Percentiles rank a stretch among this genome's conserved stretches.
phyloP scores from a whole-genome alignment of 2,113 vertebrate species.

The Heterotilapia buettikoferi region DNA sequence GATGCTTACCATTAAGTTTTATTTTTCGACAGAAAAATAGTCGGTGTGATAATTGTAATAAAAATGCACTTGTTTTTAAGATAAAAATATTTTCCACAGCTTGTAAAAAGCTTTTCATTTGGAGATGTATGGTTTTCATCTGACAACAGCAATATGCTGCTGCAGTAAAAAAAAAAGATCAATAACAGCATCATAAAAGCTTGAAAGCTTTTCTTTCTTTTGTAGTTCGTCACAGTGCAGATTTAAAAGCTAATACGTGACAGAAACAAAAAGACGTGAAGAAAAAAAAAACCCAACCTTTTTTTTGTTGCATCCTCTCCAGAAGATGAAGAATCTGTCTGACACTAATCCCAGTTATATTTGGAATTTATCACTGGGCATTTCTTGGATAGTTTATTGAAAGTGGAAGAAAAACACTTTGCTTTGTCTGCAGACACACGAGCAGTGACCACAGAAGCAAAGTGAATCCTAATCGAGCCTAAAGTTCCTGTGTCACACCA shows the following conservation, averaged over 20 bases:
- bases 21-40: accelerated
- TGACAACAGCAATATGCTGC: not conserved
- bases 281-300: not conserved
- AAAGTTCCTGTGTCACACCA: not conserved
- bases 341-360: conserved; percentile 7
- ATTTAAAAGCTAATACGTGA: not conserved
- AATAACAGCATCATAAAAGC: conserved; percentile 13
- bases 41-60: not conserved
- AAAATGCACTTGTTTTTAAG: not conserved
- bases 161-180: conserved; percentile 8
- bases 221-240: not conserved
- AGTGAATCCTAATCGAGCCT: not conserved
- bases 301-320: not conserved
- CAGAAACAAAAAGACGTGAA: not conserved
- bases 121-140: not conserved
- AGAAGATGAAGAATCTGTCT: not conserved
- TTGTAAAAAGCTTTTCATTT: not conserved
- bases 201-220: conserved; percentile 27
- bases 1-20: not conserved
- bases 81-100: not conserved
- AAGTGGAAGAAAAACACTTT: not conserved
- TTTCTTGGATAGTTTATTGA: not conserved
- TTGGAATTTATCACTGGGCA: not conserved
- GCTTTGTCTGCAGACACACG: not conserved
- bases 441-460: not conserved